Base-by-base conservation (phyloP, 2,888 invertebrate genomes). In the Agrilus cyanescens region DNA sequence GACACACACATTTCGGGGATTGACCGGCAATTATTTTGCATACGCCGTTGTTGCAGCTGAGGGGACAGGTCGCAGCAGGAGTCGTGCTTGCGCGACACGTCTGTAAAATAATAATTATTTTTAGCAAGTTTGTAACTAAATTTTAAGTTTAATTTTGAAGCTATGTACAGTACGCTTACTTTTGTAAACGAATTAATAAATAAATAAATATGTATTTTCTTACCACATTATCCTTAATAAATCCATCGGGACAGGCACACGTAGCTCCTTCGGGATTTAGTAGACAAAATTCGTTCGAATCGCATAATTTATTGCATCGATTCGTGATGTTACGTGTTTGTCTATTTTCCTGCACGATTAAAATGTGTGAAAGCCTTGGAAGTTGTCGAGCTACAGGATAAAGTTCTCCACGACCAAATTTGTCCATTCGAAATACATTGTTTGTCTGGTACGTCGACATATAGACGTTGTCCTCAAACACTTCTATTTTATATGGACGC, bases 391-490 rank as follows among this genome's bases (percentile, higher is more conserved):
- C 68, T 44, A 76, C 66, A 54, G 74, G 73, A 2, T 71, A 72
- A 32, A 71, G 62, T 50, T 74, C 73, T 25, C 72, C 73, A 38
- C 66, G 64, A 12, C 79, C 80, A 60, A 81, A 83, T 60, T 84
- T 84, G 56, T 78, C 72, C 63, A 82, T 66, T 51, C 73, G 71
- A 32, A 78, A 65, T 35, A 84, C 73, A 47, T 73, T 74, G 56
- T 80, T 75, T 38, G 73, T 71, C 32, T 69, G 74, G 55, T 77
- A 78, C 3, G 81, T 74, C 32, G 80, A 75, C 16, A 84, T 70
- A 58, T 78, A 85, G 10, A 84, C 58, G 45, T 66, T 71, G 56
- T 84, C 80, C 61, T 84, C 85, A 59, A 85, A 85, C 1, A 85
- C 74, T 54, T 83, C 84, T 29, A 86, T 65, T 61, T 78, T 78